Base-by-base conservation (phyloP, 2,888 invertebrate genomes). In the Achlya flavicornis region DNA sequence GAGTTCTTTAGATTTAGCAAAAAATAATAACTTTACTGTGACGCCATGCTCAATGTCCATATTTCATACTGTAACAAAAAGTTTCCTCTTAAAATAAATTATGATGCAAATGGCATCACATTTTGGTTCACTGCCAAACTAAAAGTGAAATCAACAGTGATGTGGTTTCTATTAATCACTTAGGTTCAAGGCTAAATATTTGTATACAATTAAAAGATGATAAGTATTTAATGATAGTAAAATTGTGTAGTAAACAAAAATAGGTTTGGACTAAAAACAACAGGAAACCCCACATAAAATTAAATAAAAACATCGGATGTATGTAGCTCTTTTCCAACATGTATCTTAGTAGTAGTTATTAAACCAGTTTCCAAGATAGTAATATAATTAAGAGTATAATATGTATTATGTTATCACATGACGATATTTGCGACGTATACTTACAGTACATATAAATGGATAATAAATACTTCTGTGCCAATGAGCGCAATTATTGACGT, bases 1-100 rank as follows among this genome's bases (percentile, higher is more conserved):
- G 63, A 98, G 89, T 87, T 99, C 98, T 81, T 97, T 96, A 53
- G 98, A 96, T 94, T 97, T 97, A 0, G 98, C 98, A 91, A 99
- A 99, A 91, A 99, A 98, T 77, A 98, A 89, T 66, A 98, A 80
- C 85, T 95, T 96, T 59, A 97, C 95, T 73, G 90, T 91, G 1
- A 95, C 94, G 32, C 68, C 81, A 80, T 82, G 77, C 68, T 90
- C 93, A 90, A 88, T 86, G 80, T 92, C 92, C 93, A 93, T 93
- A 84, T 78, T 90, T 88, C 81, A 84, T 83, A 66, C 89, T 90
- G 84, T 5, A 81, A 82, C 41, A 73, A 74, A 69, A 38, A 57
- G 66, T 16, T 16, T 53, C 1, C 16, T 16, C 10, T 38, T 10
- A 10, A 38, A 38, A 35, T 35, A 35, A 35, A 35, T 35, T 0